Conservation (phyloP, 2,113 vertebrate genomes). For the Ellobius talpinus region DNA sequence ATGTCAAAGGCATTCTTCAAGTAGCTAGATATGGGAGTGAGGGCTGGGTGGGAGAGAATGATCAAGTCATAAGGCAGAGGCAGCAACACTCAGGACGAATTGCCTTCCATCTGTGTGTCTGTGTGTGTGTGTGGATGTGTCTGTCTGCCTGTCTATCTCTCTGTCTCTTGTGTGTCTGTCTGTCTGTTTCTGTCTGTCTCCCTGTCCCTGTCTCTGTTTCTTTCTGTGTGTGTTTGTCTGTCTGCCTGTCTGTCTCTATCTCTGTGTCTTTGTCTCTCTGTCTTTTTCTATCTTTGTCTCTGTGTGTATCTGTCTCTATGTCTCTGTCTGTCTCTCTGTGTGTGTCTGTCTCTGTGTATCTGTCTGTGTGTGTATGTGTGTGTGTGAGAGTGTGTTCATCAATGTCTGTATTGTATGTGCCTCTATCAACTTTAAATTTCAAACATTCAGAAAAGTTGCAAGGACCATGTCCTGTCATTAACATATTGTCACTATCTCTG, state of each 20-base stretch:
- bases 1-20: conserved; percentile 11
- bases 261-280: background rate
- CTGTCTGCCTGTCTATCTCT: background rate
- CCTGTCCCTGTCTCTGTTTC: background rate
- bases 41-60: background rate
- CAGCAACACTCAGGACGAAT: background rate
- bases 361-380: background rate
- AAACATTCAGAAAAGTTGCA: conserved; percentile 20
- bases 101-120: background rate
- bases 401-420: background rate
- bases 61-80: background rate
- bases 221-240: background rate
- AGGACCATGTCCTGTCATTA: background rate
- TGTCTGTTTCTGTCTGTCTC: background rate
- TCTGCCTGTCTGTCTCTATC: too few relatives aligned
- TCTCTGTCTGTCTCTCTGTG: background rate
- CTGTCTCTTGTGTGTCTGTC: too few relatives aligned
- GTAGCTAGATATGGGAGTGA: background rate
- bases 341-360: background rate
- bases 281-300: background rate
- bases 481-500: background rate
- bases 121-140: background rate
- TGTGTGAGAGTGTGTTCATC: background rate
- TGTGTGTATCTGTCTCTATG: background rate
- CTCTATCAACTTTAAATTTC: background rate